These are phyloP conservation scores for Gasterosteus aculeatus DNA, from an alignment of 2,113 vertebrate genomes.

Conservation along the genomic window DNA sequence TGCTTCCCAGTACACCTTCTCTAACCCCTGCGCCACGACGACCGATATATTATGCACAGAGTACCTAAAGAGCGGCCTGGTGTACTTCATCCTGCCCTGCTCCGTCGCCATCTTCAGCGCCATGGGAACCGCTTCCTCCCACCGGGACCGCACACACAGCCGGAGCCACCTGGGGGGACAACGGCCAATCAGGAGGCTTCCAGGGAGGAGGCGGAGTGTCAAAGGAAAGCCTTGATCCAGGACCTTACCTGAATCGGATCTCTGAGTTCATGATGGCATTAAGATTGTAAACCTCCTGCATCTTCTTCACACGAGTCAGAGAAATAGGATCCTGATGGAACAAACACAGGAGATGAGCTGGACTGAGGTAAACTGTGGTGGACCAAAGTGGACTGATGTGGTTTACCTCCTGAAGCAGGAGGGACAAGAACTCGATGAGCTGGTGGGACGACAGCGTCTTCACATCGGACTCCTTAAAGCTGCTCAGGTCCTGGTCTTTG, in stretches of 20 bases:
- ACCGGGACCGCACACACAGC: slow-evolving; percentile 89
- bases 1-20: too few relatives aligned
- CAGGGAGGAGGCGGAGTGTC: neutral
- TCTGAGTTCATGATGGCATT: slow-evolving; percentile 89
- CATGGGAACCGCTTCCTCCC: slow-evolving; percentile 91
- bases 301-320: slow-evolving; percentile 87
- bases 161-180: slow-evolving; percentile 87
- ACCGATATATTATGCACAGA: neutral
- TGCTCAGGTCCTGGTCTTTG: slow-evolving; percentile 84
- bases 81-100: slow-evolving; percentile 97
- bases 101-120: slow-evolving; percentile 95
- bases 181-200: slow-evolving; percentile 7
- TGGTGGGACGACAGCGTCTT: slow-evolving; percentile 91
- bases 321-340: slow-evolving; percentile 85
- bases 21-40: too few relatives aligned
- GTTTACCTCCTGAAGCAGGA: slow-evolving; percentile 88
- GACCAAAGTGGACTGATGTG: neutral
- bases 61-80: slow-evolving; percentile 92
- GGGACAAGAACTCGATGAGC: slow-evolving; percentile 90
- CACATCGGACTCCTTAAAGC: slow-evolving; percentile 85
- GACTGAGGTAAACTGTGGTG: neutral
- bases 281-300: slow-evolving; percentile 93
- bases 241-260: slow-evolving; percentile 91
- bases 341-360: neutral
- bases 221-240: neutral